Conservation (phyloP, 2,113 vertebrate species). For the Antechinus flavipes region DNA sequence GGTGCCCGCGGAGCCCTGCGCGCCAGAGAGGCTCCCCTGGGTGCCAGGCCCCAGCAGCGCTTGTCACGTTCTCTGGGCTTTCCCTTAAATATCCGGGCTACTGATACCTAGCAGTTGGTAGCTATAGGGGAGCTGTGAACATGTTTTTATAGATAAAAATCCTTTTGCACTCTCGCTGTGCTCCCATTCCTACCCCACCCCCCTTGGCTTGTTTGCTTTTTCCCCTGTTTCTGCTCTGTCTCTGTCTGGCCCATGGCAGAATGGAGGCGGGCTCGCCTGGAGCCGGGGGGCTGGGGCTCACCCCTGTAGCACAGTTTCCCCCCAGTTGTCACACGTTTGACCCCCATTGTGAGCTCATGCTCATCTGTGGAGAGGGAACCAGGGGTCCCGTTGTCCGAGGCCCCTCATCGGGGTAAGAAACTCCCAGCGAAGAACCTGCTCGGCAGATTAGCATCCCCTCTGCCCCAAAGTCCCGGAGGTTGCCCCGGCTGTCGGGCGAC, state of each 20-base stretch:
- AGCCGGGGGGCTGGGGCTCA: background rate
- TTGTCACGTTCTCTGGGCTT: background rate
- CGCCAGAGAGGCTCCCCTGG: no score
- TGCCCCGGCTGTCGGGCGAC: background rate
- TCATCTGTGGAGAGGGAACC: background rate
- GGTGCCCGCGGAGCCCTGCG: background rate
- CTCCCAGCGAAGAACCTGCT: background rate
- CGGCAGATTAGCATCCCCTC: background rate
- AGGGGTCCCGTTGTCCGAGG: fast-evolving
- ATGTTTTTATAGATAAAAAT: background rate
- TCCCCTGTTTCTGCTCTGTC: background rate
- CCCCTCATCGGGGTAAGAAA: no score
- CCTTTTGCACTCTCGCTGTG: background rate
- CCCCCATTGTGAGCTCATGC: no score
- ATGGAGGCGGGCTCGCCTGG: no score
- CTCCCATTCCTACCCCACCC: background rate
- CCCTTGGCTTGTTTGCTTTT: background rate
- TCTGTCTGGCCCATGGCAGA: background rate
- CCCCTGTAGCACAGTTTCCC: no score
- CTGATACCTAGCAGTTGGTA: background rate
- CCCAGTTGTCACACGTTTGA: background rate
- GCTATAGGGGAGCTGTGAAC: background rate
- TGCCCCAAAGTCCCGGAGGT: no score
- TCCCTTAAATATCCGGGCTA: background rate
- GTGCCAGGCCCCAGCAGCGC: no score